Evolutionary conservation across 2,888 invertebrate species (phyloP).

Genomic region (Lacanobia oleracea): DNA sequence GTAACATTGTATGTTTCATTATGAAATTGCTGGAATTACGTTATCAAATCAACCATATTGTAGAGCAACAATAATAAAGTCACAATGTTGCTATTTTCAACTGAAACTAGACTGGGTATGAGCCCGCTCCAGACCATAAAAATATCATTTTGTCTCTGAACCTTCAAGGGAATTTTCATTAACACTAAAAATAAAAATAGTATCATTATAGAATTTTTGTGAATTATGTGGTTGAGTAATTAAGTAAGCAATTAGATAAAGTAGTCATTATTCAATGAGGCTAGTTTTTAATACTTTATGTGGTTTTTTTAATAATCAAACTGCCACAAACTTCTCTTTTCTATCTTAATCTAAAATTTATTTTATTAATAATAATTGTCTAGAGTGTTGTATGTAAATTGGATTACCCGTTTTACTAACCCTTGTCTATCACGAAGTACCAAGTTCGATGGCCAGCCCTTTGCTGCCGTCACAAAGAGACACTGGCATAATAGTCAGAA

Average conservation of each 20-base stretch:
- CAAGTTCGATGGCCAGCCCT: no score
- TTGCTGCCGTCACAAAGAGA: no score
- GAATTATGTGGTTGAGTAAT: constrained; percentile 8
- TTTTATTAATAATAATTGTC: background rate
- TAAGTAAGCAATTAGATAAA: background rate
- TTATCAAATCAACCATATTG: background rate
- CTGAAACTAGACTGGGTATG: background rate
- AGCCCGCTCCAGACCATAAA: background rate
- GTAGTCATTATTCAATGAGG: background rate
- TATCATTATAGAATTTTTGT: background rate
- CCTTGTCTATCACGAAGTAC: no score
- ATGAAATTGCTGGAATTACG: background rate
- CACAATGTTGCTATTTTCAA: constrained; percentile 15
- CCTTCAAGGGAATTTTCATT: background rate
- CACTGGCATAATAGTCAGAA: no score
- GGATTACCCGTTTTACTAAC: no score
- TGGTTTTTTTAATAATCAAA: no score
- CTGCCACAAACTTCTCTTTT: no score
- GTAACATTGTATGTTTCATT: background rate
- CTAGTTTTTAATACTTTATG: background rate
- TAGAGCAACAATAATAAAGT: constrained; percentile 6
- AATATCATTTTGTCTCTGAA: constrained; percentile 12
- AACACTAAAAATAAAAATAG: background rate
- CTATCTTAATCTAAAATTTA: background rate
- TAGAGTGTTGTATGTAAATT: no score